Percentiles rank a stretch among this genome's conserved stretches.
phyloP scores from a whole-genome alignment of 2,888 invertebrate genomes.

The Yponomeuta plumbellus region DNA sequence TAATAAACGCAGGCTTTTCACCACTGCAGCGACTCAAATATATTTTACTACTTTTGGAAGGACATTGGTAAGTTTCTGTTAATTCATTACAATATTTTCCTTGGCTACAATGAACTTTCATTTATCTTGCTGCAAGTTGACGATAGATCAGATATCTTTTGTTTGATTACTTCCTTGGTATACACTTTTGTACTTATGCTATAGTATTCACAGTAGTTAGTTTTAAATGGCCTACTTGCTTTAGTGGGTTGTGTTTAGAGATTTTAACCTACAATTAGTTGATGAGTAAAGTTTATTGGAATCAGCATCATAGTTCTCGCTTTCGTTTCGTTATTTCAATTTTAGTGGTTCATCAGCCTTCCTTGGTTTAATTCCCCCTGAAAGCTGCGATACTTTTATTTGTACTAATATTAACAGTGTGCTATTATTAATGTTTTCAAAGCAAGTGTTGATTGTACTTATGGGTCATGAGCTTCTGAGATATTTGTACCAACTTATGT shows the following conservation, averaged over 20 bases:
- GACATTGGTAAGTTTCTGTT: conserved; percentile 38
- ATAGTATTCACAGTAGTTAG: neutral
- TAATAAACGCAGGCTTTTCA: conserved; percentile 33
- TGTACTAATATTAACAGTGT: no score
- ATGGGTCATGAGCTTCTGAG: no score
- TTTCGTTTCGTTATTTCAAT: neutral
- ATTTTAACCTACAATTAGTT: neutral
- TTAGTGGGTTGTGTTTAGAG: neutral
- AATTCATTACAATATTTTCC: conserved; percentile 11
- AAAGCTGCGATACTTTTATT: no score
- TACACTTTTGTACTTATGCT: neutral
- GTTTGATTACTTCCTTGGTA: neutral
- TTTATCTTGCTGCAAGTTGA: neutral
- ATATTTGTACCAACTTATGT: no score
- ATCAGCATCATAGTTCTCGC: neutral
- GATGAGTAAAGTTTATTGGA: neutral
- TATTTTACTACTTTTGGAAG: conserved; percentile 27
- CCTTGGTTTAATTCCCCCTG: no score
- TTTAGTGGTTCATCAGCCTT: neutral
- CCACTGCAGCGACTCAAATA: conserved; percentile 25
- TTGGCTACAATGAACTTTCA: neutral
- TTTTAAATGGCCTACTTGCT: no score
- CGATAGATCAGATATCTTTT: neutral
- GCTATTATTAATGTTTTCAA: no score
- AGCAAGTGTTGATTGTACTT: no score